Conservation (phyloP, 2,113 vertebrate genomes). For the Larimichthys crocea region DNA sequence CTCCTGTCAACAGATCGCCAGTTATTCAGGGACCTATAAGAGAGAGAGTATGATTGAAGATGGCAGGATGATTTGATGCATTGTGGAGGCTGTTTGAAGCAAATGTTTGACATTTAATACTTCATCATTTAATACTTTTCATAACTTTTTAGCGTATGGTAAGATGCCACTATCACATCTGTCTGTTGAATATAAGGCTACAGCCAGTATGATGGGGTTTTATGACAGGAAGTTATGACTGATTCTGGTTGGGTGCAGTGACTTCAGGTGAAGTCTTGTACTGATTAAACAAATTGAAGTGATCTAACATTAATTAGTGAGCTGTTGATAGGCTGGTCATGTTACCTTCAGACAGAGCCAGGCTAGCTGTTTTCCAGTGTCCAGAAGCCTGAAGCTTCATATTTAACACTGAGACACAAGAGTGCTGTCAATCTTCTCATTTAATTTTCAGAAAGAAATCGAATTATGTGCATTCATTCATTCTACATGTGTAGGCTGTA, state of each 20-base stretch:
- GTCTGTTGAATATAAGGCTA: background rate
- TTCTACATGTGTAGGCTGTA: too few relatives aligned
- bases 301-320: background rate
- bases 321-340: background rate
- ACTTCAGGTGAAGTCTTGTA: background rate
- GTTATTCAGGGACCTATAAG: background rate
- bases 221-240: background rate
- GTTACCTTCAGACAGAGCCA: background rate
- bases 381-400: background rate
- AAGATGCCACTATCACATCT: background rate
- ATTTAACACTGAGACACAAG: background rate
- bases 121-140: conserved; percentile 6
- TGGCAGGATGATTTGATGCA: conserved; percentile 14
- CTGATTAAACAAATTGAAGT: background rate
- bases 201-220: background rate
- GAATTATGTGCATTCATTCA: too few relatives aligned
- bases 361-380: background rate
- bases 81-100: conserved; percentile 11
- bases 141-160: background rate
- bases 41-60: background rate
- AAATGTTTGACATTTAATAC: conserved; percentile 7
- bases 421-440: background rate
- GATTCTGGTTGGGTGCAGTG: background rate
- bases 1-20: conserved; percentile 15
- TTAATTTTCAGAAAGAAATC: too few relatives aligned